Conservation (phyloP, 2,113 vertebrate genomes). For the Clarias magur region DNA sequence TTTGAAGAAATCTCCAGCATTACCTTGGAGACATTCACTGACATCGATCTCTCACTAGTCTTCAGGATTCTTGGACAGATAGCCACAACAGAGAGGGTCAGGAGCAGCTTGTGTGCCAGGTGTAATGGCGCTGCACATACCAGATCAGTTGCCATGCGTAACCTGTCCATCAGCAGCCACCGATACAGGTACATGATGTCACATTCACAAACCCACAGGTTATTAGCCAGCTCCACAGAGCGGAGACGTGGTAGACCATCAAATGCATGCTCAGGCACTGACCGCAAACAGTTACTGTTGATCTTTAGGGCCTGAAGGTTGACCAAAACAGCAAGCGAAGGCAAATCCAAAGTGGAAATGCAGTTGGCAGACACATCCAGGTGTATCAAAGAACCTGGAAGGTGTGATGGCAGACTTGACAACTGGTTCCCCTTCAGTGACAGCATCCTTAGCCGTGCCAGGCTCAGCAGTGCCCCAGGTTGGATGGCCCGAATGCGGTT, state of each 20-base stretch:
- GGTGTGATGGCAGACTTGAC: constrained; percentile 63
- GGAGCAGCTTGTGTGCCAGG: constrained; percentile 67
- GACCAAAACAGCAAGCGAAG: constrained; percentile 64
- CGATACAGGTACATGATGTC: constrained; percentile 74
- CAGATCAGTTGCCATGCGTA: constrained; percentile 68
- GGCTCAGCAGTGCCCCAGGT: constrained; percentile 65
- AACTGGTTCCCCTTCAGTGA: constrained; percentile 72
- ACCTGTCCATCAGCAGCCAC: constrained; percentile 68
- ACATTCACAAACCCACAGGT: constrained; percentile 76
- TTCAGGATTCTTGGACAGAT: constrained; percentile 70
- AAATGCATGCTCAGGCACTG: constrained; percentile 70
- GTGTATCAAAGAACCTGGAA: constrained; percentile 69
- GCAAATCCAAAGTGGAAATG: constrained; percentile 67
- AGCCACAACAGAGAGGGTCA: constrained; percentile 66
- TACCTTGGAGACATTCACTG: neutral
- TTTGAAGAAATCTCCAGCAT: neutral
- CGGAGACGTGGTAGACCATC: constrained; percentile 65
- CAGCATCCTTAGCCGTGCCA: constrained; percentile 66
- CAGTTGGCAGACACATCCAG: constrained; percentile 75
- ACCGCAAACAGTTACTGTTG: constrained; percentile 74
- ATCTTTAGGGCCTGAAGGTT: constrained; percentile 75
- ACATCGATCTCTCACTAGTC: constrained; percentile 50
- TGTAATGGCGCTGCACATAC: constrained; percentile 69
- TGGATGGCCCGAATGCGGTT: constrained; percentile 75
- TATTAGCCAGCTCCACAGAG: constrained; percentile 69